Evolutionary conservation across 1,140 invertebrate genomes (phyloP).

Genomic region (Homarus americanus): DNA sequence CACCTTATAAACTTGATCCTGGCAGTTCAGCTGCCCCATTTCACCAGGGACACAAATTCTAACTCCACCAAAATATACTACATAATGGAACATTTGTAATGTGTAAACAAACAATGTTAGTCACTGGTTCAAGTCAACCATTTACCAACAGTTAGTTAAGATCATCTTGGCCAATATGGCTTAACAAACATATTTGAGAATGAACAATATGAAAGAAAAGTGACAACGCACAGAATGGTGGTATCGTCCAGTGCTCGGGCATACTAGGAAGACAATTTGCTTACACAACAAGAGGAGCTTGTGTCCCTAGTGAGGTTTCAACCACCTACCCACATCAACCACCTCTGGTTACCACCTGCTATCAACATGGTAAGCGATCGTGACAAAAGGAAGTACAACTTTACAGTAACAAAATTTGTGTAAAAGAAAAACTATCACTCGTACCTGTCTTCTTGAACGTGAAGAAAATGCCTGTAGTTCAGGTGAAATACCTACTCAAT

Average conservation of each 20-base stretch:
- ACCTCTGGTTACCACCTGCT: slow-evolving; percentile 29
- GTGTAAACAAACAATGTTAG: slow-evolving; percentile 45
- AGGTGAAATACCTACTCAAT: neutral
- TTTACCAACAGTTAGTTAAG: slow-evolving; percentile 39
- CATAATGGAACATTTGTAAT: slow-evolving; percentile 39
- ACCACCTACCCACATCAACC: slow-evolving; percentile 31
- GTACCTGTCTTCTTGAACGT: neutral
- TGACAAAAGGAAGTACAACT: neutral
- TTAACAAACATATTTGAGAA: slow-evolving; percentile 26
- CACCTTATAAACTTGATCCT: slow-evolving; percentile 18
- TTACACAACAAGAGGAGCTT: slow-evolving; percentile 42
- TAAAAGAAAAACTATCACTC: slow-evolving; percentile 18
- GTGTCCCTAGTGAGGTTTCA: slow-evolving; percentile 34
- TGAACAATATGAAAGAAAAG: neutral
- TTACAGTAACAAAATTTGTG: slow-evolving; percentile 9
- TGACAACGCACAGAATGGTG: slow-evolving; percentile 47
- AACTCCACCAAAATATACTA: slow-evolving; percentile 48
- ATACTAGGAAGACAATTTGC: slow-evolving; percentile 51
- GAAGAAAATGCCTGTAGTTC: neutral
- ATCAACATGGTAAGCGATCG: slow-evolving; percentile 11
- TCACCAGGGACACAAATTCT: slow-evolving; percentile 57
- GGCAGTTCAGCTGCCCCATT: slow-evolving; percentile 46
- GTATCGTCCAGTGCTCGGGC: slow-evolving; percentile 44
- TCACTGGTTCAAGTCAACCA: slow-evolving; percentile 46
- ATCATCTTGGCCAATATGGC: slow-evolving; percentile 44